Conservation (phyloP, 1,140 invertebrate species). For the Chrysoperla carnea region DNA sequence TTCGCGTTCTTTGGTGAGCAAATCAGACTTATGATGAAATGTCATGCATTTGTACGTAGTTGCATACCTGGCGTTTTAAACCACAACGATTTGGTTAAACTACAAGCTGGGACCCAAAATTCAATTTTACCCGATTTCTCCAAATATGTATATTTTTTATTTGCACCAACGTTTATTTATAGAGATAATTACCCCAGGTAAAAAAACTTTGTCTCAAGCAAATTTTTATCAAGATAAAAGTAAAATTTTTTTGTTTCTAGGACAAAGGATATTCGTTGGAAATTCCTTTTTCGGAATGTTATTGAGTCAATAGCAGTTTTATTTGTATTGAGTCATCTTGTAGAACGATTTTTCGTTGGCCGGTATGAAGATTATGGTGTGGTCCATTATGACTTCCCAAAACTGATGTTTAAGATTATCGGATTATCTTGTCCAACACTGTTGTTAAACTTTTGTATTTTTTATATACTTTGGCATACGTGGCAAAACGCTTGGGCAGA, state of each 20-base stretch:
- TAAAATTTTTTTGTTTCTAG: conserved; percentile 3
- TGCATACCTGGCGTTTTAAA: conserved; percentile 33
- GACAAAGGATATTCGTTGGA: conserved; percentile 5
- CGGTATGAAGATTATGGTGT: conserved; percentile 17
- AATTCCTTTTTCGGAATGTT: not conserved
- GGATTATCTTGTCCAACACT: conserved; percentile 36
- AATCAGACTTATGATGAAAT: conserved; percentile 65
- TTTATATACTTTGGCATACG: conserved; percentile 72
- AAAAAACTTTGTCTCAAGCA: too few relatives aligned
- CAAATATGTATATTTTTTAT: conserved; percentile 71
- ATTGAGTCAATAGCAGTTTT: not conserved
- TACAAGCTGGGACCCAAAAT: conserved; percentile 17
- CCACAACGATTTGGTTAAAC: conserved; percentile 11
- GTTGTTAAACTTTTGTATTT: conserved; percentile 29
- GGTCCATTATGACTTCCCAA: conserved; percentile 48
- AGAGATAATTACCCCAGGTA: conserved; percentile 71
- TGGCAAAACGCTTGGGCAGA: conserved; percentile 84
- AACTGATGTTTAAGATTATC: conserved; percentile 52
- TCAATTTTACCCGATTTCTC: conserved; percentile 43
- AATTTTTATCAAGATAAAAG: too few relatives aligned
- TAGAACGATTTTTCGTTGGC: not conserved
- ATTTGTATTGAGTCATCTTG: too few relatives aligned
- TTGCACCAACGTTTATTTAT: conserved; percentile 76
- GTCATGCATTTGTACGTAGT: conserved; percentile 58
- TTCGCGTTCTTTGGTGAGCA: conserved; percentile 6